phyloP scores from a whole-genome alignment of 2,888 invertebrate species.

The Pseudanteris insignis region DNA sequence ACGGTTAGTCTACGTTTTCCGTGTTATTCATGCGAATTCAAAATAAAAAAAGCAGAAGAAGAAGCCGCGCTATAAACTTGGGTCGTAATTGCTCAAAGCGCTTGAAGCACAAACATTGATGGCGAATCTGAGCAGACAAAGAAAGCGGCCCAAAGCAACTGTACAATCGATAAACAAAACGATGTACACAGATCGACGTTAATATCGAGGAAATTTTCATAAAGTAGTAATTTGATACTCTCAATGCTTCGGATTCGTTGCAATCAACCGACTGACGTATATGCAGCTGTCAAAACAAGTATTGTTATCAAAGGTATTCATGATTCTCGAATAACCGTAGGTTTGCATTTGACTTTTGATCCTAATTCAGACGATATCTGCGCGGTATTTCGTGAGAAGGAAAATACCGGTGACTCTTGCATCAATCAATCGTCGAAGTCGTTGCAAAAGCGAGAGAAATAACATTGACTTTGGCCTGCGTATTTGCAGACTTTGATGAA shows the following conservation, averaged over 20 bases:
- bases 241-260: too few species aligned
- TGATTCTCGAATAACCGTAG: slow-evolving; percentile 25
- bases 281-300: slow-evolving; percentile 31
- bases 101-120: slow-evolving; percentile 3
- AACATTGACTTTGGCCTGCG: slow-evolving; percentile 41
- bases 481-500: slow-evolving; percentile 44
- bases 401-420: slow-evolving; percentile 37
- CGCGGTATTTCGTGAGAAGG: slow-evolving; percentile 31
- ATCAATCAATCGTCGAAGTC: slow-evolving; percentile 40
- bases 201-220: too few species aligned
- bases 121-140: slow-evolving; percentile 2
- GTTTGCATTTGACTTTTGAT: slow-evolving; percentile 31
- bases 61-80: neutral
- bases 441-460: slow-evolving; percentile 41
- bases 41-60: neutral
- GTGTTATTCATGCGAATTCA: too few species aligned
- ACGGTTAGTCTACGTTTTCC: too few species aligned
- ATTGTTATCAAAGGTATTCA: slow-evolving; percentile 29
- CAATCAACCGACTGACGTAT: too few species aligned
- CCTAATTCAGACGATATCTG: slow-evolving; percentile 37
- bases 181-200: too few species aligned
- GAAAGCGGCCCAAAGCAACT: neutral
- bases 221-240: too few species aligned
- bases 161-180: too few species aligned
- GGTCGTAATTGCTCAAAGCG: slow-evolving; percentile 20